A percentile compares a stretch with the other conserved stretches of the same genome.
phyloP scores from a whole-genome alignment of 2,113 vertebrate species.

The Pantherophis guttatus region DNA sequence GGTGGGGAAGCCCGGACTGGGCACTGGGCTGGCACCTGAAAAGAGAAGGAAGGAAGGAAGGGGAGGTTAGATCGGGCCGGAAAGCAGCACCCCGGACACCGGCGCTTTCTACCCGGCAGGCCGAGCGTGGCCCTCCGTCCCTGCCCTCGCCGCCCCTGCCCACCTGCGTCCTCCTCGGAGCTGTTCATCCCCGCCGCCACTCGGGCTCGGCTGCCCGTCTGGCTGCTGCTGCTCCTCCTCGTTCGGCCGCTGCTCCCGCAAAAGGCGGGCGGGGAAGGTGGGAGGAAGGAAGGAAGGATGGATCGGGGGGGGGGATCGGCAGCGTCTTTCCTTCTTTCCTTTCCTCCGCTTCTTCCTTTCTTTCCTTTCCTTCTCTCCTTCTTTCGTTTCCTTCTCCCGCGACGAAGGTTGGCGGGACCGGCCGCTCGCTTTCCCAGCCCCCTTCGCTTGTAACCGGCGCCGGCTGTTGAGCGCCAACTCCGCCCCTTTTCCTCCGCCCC shows the following conservation, averaged over 20 bases:
- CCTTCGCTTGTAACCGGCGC: not conserved
- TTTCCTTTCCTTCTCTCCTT: not conserved
- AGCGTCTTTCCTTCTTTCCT: no score
- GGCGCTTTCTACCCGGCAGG: not conserved
- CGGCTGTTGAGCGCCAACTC: not conserved
- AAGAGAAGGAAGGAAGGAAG: not conserved
- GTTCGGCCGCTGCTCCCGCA: not conserved
- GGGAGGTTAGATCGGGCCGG: not conserved
- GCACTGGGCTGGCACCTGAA: constrained; percentile 16
- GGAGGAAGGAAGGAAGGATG: no score
- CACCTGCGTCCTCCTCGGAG: not conserved
- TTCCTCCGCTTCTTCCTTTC: not conserved
- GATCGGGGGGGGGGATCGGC: no score
- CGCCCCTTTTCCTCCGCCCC: not conserved
- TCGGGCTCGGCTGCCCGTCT: no score
- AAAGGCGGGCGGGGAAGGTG: no score
- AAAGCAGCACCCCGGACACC: no score
- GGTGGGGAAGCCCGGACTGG: not conserved
- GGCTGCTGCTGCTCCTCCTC: no score
- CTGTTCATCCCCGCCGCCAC: not conserved
- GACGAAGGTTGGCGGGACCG: not conserved
- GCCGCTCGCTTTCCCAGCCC: not conserved
- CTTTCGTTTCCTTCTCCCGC: not conserved
- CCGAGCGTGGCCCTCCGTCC: not conserved
- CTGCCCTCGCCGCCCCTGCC: not conserved